phyloP scores from a whole-genome alignment of 2,797 vertebrate species.

The Mustela erminea region DNA sequence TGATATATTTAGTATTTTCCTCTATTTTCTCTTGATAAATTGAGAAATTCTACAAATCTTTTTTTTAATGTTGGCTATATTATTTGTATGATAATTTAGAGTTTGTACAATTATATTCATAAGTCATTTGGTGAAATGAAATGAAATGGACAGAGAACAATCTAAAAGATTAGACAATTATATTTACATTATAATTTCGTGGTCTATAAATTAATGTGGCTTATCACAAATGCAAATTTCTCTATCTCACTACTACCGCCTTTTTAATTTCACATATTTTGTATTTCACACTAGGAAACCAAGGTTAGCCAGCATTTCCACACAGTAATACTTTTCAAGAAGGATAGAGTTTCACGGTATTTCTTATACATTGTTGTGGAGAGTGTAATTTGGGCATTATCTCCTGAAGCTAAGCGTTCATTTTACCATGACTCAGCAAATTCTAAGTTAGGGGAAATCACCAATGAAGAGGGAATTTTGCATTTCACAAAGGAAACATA shows the following conservation, averaged over 20 bases:
- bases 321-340: not conserved
- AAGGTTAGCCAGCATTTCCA: not conserved
- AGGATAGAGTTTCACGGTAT: not conserved
- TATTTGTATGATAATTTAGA: not conserved
- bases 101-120: not conserved
- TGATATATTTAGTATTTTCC: not conserved
- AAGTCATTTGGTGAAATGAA: not conserved
- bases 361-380: not conserved
- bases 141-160: not conserved
- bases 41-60: not conserved
- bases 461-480: not conserved
- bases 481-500: not conserved
- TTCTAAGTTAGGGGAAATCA: not conserved
- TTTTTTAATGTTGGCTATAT: not conserved
- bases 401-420: not conserved
- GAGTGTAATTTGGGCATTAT: not conserved
- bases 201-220: not conserved
- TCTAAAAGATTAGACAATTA: not conserved
- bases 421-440: slow-evolving; percentile 8
- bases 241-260: not conserved
- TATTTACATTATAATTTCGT: not conserved
- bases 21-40: not conserved
- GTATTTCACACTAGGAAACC: not conserved
- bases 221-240: not conserved
- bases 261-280: not conserved